phyloP scores from a whole-genome alignment of 92 coral and sea anemone species.

The Galaxea fascicularis region DNA sequence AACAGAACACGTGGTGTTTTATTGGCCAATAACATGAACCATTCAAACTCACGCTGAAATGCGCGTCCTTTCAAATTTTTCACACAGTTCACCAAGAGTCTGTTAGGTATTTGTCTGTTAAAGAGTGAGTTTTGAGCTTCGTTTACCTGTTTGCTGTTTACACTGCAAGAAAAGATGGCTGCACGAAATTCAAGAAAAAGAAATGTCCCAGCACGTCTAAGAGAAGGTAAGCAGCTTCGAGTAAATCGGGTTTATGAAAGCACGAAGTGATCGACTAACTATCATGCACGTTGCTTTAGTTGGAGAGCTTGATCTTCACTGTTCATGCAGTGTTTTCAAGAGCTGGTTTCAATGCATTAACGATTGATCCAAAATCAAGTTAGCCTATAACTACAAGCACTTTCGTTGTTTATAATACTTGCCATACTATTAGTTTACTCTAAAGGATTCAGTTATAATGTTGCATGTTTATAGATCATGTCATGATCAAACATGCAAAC shows the following conservation, averaged over 20 bases:
- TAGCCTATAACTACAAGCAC: slow-evolving; percentile 8
- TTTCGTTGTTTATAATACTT: not conserved
- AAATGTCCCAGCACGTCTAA: slow-evolving; percentile 51
- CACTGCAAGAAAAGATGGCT: slow-evolving; percentile 39
- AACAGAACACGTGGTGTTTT: slow-evolving; percentile 32
- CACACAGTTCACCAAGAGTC: slow-evolving; percentile 21
- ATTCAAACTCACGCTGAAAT: slow-evolving; percentile 29
- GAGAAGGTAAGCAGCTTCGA: slow-evolving; percentile 53
- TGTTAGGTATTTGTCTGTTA: not conserved
- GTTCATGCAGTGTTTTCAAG: slow-evolving; percentile 11
- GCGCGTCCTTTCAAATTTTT: slow-evolving; percentile 53
- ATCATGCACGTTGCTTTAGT: slow-evolving; percentile 11
- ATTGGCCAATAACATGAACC: slow-evolving; percentile 46
- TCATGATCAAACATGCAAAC: slow-evolving; percentile 2
- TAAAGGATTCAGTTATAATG: slow-evolving; percentile 2
- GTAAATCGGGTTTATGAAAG: slow-evolving; percentile 17
- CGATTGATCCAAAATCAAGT: slow-evolving; percentile 20
- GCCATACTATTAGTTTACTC: not conserved
- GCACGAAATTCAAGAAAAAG: slow-evolving; percentile 54
- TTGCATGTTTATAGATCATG: slow-evolving; percentile 2
- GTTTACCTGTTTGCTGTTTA: slow-evolving; percentile 1
- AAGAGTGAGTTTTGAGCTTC: not conserved
- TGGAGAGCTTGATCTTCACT: slow-evolving; percentile 13
- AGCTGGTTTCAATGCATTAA: slow-evolving; percentile 11
- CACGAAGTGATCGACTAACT: slow-evolving; percentile 25